A percentile compares a stretch with the other conserved stretches of the same genome.
These are phyloP conservation scores for Mechanitis mazaeus DNA, from an alignment of 2,888 invertebrate genomes.

Conservation along the genomic window DNA sequence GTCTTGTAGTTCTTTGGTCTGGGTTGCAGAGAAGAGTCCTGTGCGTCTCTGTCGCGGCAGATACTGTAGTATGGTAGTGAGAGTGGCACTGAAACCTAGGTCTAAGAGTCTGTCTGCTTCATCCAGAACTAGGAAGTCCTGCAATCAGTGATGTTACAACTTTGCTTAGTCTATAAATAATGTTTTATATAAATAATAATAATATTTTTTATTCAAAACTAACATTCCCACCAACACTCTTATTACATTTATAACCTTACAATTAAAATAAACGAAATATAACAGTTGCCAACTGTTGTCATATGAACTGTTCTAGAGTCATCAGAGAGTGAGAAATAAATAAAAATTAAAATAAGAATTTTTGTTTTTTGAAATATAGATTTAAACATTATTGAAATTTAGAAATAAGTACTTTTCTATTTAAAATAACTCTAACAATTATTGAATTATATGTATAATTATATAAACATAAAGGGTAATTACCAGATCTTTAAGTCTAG, in stretches of 20 bases:
- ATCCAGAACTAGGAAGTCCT: slow-evolving; percentile 95
- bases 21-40: slow-evolving; percentile 99
- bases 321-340: too few species aligned
- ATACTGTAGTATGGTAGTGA: slow-evolving; percentile 92
- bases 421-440: too few species aligned
- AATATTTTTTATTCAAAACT: too few species aligned
- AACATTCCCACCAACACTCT: too few species aligned
- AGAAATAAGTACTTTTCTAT: too few species aligned
- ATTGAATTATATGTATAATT: not conserved
- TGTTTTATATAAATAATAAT: too few species aligned
- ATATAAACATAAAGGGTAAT: not conserved
- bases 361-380: not conserved
- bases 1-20: slow-evolving; percentile 94
- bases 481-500: slow-evolving; percentile 86
- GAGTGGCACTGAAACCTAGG: slow-evolving; percentile 90
- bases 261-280: too few species aligned
- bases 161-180: not conserved
- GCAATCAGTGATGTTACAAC: slow-evolving; percentile 31
- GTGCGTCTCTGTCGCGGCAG: slow-evolving; percentile 96
- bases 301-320: too few species aligned
- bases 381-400: too few species aligned
- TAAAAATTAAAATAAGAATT: not conserved
- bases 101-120: slow-evolving; percentile 97
- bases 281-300: too few species aligned
- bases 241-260: too few species aligned